A percentile compares a stretch with the other conserved stretches of the same genome.
phyloP scores from a whole-genome alignment of 2,888 invertebrate genomes.

The Pedicia rivosa region DNA sequence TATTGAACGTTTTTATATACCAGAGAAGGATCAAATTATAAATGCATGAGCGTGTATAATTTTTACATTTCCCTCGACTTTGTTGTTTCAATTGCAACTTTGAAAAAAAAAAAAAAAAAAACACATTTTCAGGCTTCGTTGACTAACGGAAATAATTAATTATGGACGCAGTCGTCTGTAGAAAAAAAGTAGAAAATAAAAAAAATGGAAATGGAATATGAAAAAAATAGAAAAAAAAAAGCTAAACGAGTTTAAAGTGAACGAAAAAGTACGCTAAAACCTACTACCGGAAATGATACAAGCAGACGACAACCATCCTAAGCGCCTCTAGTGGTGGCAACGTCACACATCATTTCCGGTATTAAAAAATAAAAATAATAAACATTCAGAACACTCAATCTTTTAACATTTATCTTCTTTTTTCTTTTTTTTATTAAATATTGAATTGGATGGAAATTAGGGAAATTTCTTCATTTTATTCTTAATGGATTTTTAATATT shows the following conservation, averaged over 20 bases:
- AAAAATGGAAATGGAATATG: too few species aligned
- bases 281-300: not conserved
- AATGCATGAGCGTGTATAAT: not conserved
- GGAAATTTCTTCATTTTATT: not conserved
- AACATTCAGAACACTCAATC: not conserved
- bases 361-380: not conserved
- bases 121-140: too few species aligned
- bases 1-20: not conserved
- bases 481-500: not conserved
- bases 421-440: too few species aligned
- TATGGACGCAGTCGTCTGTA: not conserved
- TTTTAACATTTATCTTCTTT: too few species aligned
- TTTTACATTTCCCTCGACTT: not conserved
- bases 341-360: not conserved
- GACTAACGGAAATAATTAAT: not conserved
- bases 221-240: not conserved
- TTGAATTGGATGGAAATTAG: too few species aligned
- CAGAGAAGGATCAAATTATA: not conserved
- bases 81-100: not conserved
- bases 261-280: not conserved
- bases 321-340: not conserved
- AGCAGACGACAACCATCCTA: not conserved
- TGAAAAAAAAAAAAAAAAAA: not conserved
- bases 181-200: not conserved
- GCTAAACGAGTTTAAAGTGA: not conserved